A percentile compares a stretch with the other conserved stretches of the same genome.
phyloP scores from a whole-genome alignment of 1,140 invertebrate species.

The Octopus bimaculoides region DNA sequence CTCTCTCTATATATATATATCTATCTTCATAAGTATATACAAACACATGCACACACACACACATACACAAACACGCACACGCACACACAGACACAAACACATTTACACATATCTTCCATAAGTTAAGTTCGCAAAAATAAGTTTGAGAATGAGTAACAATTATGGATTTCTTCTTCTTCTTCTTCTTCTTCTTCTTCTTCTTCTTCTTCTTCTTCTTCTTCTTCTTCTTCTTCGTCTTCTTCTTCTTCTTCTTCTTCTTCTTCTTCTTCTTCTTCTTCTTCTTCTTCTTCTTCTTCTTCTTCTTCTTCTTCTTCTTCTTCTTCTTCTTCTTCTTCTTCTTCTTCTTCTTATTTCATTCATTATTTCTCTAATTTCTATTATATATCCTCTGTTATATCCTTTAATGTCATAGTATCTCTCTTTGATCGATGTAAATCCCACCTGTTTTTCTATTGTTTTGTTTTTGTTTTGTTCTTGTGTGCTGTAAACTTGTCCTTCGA shows the following conservation, averaged over 20 bases:
- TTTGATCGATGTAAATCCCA: too few species aligned
- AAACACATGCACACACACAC: neutral
- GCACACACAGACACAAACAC: neutral
- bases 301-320: neutral
- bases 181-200: neutral
- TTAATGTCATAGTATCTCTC: too few species aligned
- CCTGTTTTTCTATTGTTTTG: too few species aligned
- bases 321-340: neutral
- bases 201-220: constrained; percentile 1
- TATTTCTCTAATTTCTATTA: too few species aligned
- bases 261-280: neutral
- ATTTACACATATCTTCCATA: neutral
- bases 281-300: constrained; percentile 2
- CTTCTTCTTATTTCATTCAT: neutral
- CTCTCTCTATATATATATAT: constrained; percentile 4
- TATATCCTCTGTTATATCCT: too few species aligned
- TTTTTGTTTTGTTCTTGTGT: too few species aligned
- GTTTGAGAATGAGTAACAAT: neutral
- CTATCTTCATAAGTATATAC: neutral
- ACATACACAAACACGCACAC: neutral
- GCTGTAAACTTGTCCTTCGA: too few species aligned
- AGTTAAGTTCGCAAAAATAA: neutral
- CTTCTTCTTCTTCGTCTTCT: neutral
- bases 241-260: neutral
- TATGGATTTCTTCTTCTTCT: neutral